phyloP scores from a whole-genome alignment of 2,888 invertebrate species.

The Acrobasis suavella region DNA sequence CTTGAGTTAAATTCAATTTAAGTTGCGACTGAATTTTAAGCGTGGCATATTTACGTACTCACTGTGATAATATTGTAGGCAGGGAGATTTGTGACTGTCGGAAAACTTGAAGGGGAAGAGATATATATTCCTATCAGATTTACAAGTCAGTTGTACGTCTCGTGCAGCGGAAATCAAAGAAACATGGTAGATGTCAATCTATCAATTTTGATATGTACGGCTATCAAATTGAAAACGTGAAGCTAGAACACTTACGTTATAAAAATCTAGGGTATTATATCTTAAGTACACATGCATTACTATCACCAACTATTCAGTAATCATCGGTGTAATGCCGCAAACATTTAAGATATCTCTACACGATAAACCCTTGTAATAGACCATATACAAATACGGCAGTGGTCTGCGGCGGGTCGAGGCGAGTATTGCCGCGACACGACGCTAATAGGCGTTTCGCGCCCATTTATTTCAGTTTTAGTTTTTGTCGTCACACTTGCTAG shows the following conservation, averaged over 20 bases:
- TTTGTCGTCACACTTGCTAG: slow-evolving; percentile 64
- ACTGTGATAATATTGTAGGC: slow-evolving; percentile 41
- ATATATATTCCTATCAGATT: background rate
- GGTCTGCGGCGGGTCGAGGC: slow-evolving; percentile 45
- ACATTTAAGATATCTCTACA: slow-evolving; percentile 19
- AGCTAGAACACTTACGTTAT: background rate
- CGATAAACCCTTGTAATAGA: slow-evolving; percentile 49
- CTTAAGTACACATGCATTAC: background rate
- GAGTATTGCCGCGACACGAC: slow-evolving; percentile 49
- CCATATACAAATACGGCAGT: slow-evolving; percentile 64
- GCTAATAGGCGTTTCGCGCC: slow-evolving; percentile 64
- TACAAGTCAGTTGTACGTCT: too few species aligned
- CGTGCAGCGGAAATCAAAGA: too few species aligned
- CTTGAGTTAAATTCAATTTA: slow-evolving; percentile 64
- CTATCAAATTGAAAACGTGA: background rate
- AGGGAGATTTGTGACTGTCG: background rate
- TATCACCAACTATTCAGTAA: background rate
- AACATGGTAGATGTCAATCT: too few species aligned
- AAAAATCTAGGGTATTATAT: background rate
- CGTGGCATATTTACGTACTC: slow-evolving; percentile 60
- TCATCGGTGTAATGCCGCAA: slow-evolving; percentile 1
- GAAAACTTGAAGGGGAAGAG: background rate
- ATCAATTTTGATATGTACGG: background rate
- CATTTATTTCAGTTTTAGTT: slow-evolving; percentile 71
- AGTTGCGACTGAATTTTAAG: slow-evolving; percentile 55